phyloP scores from a whole-genome alignment of 1,140 invertebrate genomes.

The Drosophila hydei region DNA sequence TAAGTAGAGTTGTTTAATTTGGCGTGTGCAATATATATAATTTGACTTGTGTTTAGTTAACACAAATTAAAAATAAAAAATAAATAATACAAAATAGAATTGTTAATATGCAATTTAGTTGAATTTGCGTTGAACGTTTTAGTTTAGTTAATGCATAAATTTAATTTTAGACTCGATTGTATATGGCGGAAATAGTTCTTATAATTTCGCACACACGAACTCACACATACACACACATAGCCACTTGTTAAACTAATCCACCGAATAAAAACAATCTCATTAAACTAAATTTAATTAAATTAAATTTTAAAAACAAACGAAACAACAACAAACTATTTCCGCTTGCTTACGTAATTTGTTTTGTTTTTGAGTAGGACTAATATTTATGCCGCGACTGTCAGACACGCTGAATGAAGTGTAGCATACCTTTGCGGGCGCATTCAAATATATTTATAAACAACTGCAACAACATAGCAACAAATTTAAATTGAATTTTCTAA shows the following conservation, averaged over 20 bases:
- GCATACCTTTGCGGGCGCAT: slow-evolving; percentile 57
- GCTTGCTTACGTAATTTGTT: slow-evolving; percentile 42
- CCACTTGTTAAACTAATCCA: slow-evolving; percentile 82
- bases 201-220: slow-evolving; percentile 35
- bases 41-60: slow-evolving; percentile 68
- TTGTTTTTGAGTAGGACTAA: slow-evolving; percentile 60
- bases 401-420: slow-evolving; percentile 36
- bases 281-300: slow-evolving; percentile 69
- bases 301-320: slow-evolving; percentile 39
- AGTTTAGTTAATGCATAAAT: slow-evolving; percentile 76
- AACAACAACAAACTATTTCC: slow-evolving; percentile 60
- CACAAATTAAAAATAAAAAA: slow-evolving; percentile 19
- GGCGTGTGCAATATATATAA: slow-evolving; percentile 62
- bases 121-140: slow-evolving; percentile 77
- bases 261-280: slow-evolving; percentile 80
- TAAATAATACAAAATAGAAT: slow-evolving; percentile 61
- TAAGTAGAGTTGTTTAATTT: slow-evolving; percentile 55
- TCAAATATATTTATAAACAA: slow-evolving; percentile 17
- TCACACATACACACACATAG: slow-evolving; percentile 44
- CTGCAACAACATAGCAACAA: slow-evolving; percentile 55
- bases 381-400: slow-evolving; percentile 67
- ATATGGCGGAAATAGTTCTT: slow-evolving; percentile 64
- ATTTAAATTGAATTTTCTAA: slow-evolving; percentile 76
- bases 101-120: slow-evolving; percentile 80
- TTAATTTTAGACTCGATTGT: slow-evolving; percentile 69